Conservation (phyloP, 2,888 invertebrate genomes). For the Hirtodrosophila duncani region DNA sequence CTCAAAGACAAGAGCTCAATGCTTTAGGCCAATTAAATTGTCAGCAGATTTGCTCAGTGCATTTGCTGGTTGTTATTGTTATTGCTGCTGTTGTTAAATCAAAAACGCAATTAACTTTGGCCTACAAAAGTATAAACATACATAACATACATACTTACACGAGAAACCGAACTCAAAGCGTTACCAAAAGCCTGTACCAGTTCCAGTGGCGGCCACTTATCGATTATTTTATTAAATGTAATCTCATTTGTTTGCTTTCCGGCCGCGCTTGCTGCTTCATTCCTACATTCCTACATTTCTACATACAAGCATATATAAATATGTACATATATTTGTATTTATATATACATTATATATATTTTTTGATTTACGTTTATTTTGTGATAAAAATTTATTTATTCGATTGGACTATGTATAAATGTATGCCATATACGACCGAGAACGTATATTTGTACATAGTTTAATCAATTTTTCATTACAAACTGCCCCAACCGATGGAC, state of each 20-base stretch:
- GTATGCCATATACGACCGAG: too few species aligned
- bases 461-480: slow-evolving; percentile 71
- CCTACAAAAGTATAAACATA: slow-evolving; percentile 27
- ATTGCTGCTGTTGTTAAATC: slow-evolving; percentile 41
- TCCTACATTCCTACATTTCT: slow-evolving; percentile 34
- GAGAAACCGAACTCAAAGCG: slow-evolving; percentile 1
- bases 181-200: not conserved
- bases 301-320: too few species aligned
- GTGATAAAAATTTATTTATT: slow-evolving; percentile 65
- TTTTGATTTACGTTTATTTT: slow-evolving; percentile 62
- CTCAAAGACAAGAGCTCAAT: too few species aligned
- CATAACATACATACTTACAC: not conserved
- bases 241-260: slow-evolving; percentile 64
- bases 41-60: too few species aligned
- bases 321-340: too few species aligned
- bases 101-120: slow-evolving; percentile 63
- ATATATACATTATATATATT: too few species aligned
- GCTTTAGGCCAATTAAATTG: too few species aligned
- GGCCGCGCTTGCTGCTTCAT: slow-evolving; percentile 25
- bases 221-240: slow-evolving; percentile 71
- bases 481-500: slow-evolving; percentile 52
- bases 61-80: slow-evolving; percentile 25
- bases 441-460: slow-evolving; percentile 5
- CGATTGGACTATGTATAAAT: slow-evolving; percentile 21
- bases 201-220: slow-evolving; percentile 52